These are phyloP conservation scores for Nasonia longicornis DNA, from an alignment of 1,140 invertebrate genomes.

Conservation along the genomic window DNA sequence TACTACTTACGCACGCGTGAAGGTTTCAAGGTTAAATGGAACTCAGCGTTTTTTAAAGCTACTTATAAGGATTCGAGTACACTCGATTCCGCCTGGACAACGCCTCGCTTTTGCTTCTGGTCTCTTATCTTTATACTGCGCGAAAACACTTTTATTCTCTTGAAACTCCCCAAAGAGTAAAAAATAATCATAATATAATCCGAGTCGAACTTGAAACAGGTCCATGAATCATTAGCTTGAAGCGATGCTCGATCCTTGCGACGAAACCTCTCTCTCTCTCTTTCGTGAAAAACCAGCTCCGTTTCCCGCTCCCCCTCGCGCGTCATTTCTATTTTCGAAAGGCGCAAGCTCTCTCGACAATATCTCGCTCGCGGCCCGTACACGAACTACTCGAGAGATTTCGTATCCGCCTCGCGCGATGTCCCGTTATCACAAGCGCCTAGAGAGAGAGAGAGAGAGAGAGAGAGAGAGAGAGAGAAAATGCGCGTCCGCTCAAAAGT, in stretches of 20 bases:
- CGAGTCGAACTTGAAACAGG: neutral
- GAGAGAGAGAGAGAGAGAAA: neutral
- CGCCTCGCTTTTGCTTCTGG: too few species aligned
- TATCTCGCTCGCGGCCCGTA: neutral
- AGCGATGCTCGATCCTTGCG: neutral
- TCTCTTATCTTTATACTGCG: too few species aligned
- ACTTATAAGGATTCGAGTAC: conserved; percentile 17
- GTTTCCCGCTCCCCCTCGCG: neutral
- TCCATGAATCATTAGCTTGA: neutral
- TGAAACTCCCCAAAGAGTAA: too few species aligned
- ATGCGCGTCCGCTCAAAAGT: conserved; percentile 1
- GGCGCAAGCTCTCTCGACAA: neutral
- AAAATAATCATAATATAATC: neutral
- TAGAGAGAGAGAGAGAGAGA: neutral
- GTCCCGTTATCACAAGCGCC: conserved; percentile 25
- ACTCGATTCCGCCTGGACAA: too few species aligned
- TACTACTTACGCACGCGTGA: neutral
- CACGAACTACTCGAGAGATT: neutral
- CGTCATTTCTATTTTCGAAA: conserved; percentile 31
- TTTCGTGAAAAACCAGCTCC: neutral
- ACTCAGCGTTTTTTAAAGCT: neutral
- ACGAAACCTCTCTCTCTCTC: neutral
- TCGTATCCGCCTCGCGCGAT: conserved; percentile 8
- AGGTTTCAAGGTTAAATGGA: conserved; percentile 1
- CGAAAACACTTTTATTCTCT: too few species aligned